Conservation (phyloP, 2,113 vertebrate genomes). For the Myiagra hebetior region DNA sequence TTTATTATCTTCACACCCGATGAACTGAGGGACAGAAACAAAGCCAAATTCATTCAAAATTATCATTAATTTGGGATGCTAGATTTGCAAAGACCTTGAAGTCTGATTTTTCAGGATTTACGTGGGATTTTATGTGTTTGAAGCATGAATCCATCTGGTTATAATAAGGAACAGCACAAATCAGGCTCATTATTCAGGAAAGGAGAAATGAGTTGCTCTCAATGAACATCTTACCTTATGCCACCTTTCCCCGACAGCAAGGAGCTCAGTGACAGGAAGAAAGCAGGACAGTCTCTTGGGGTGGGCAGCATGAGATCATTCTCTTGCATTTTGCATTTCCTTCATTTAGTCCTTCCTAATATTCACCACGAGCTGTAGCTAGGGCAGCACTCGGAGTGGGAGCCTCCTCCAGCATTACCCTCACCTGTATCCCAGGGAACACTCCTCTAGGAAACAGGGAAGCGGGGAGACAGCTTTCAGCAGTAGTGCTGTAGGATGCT, state of each 20-base stretch:
- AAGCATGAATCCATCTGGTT: background rate
- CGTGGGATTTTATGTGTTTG: background rate
- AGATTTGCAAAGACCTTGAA: background rate
- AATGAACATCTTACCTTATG: background rate
- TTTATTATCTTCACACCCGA: background rate
- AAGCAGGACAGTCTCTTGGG: background rate
- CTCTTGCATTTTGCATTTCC: background rate
- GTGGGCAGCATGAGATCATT: background rate
- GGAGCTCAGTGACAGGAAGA: background rate
- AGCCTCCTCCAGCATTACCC: background rate
- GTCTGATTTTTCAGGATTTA: constrained; percentile 18
- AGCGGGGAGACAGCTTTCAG: background rate
- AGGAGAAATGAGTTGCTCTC: background rate
- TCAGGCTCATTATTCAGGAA: background rate
- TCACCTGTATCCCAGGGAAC: background rate
- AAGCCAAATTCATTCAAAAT: constrained; percentile 7
- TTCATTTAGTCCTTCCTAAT: background rate
- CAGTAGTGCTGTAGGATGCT: background rate
- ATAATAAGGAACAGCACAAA: background rate
- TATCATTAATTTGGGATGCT: background rate
- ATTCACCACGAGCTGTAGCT: background rate
- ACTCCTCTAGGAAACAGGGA: background rate
- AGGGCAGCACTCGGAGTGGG: background rate
- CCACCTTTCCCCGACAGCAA: background rate
- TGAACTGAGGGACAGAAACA: background rate